Conservation (phyloP, 2,113 vertebrate genomes). For the Bubo bubo region DNA sequence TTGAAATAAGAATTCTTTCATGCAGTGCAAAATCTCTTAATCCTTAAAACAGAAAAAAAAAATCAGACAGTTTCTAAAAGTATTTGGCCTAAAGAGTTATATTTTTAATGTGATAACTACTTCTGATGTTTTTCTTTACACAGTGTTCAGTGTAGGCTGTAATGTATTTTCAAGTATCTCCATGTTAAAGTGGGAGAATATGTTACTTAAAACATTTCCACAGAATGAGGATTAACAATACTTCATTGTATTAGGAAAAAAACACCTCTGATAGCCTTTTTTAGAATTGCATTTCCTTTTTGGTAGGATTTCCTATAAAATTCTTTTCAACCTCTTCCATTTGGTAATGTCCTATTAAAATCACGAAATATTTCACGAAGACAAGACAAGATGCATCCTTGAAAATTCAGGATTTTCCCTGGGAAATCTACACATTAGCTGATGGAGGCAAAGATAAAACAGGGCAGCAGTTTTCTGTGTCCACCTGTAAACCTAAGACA, state of each 20-base stretch:
- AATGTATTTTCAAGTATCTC: background rate
- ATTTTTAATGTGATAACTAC: conserved; percentile 29
- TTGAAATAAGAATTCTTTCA: conserved; percentile 11
- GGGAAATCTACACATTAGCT: background rate
- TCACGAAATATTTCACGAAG: background rate
- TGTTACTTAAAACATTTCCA: background rate
- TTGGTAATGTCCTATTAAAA: background rate
- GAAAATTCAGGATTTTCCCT: background rate
- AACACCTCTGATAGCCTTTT: background rate
- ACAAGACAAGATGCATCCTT: background rate
- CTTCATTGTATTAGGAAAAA: background rate
- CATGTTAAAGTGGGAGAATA: background rate
- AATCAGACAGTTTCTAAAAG: background rate
- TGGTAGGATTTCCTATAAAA: background rate
- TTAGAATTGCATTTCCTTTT: background rate
- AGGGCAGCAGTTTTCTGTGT: background rate
- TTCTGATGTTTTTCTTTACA: background rate
- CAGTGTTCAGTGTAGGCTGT: background rate
- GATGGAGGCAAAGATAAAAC: background rate
- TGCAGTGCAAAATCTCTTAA: conserved; percentile 10
- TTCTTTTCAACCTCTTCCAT: background rate
- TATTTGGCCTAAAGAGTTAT: background rate
- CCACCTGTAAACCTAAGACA: background rate
- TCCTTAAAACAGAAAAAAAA: background rate
- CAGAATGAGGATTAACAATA: background rate